Evolutionary conservation across 1,140 invertebrate genomes (phyloP), one percentile per base, ranked within the genome.

Genomic region (Drosophila eugracilis): DNA sequence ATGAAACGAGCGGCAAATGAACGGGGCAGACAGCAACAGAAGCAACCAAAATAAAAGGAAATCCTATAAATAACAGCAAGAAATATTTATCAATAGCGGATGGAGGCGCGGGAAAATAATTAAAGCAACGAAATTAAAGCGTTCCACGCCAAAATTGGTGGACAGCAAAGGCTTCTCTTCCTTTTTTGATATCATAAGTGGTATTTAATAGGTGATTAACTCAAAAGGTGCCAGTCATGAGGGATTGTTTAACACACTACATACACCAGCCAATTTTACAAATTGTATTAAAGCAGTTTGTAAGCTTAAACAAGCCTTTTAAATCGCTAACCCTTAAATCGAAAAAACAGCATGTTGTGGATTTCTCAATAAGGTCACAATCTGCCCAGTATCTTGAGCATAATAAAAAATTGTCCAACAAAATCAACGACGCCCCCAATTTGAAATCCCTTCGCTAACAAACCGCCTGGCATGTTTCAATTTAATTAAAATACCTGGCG

Each of bases 11-110:
- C 49, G 69, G 39, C 58, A 42, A 58, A 36, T 55, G 55, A 36
- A 54, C 49, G 49, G 28, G 24, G 10, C 48, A 71, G 50, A 22
- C 22, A 26, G 14, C 10, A 55, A 26, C 39, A 48, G 21, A 71
- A 34, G 12, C 52, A 73, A 54, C 73, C 54, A 73, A 55, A 76
- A 81, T 30, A 63, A 76, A 63, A 69, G 67, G 39, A 69, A 80
- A 76, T 80, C 54, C 81, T 85, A 86, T 81, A 74, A 86, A 81
- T 86, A 85, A 77, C 48, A 77, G 67, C 54, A 55, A 55, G 73
- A 86, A 71, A 77, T 75, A 77, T 74, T 81, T 77, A 85, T 74
- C 81, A 75, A 88, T 70, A 74, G 78, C 37, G 37, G 37, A 60
- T 37, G 45, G 36, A 66, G 59, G 71, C 47, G 62, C 71, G 60